phyloP scores from a whole-genome alignment of 2,113 vertebrate genomes.

The Lophura nycthemera region DNA sequence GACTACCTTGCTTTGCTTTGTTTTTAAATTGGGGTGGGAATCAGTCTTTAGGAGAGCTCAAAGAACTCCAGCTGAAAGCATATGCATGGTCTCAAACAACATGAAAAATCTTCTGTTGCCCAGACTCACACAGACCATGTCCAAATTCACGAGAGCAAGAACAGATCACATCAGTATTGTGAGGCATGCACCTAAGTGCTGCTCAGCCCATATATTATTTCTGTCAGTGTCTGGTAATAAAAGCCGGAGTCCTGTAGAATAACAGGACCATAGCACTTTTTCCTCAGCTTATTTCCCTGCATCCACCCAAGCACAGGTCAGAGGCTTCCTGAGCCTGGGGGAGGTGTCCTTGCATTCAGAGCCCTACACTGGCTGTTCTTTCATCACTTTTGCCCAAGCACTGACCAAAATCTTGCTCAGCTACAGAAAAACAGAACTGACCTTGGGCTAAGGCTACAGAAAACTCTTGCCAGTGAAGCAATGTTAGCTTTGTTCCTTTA shows the following conservation, averaged over 20 bases:
- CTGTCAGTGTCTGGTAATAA: neutral
- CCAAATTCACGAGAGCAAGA: neutral
- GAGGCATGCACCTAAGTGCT: neutral
- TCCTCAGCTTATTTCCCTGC: neutral
- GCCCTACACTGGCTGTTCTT: neutral
- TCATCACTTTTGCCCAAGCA: neutral
- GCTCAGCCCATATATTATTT: neutral
- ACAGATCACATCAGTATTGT: neutral
- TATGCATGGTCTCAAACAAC: neutral
- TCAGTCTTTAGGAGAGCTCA: neutral
- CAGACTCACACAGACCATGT: neutral
- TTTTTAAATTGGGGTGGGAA: neutral
- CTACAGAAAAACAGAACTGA: neutral
- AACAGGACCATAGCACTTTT: neutral
- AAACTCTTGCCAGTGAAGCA: neutral
- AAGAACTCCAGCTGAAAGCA: neutral
- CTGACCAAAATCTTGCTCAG: neutral
- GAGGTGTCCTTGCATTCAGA: neutral
- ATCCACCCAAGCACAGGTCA: neutral
- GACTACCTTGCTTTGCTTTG: neutral
- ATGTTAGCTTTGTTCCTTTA: neutral
- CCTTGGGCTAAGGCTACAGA: neutral
- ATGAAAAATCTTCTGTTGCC: neutral
- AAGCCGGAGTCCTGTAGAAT: neutral
- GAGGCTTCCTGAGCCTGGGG: neutral